phyloP scores from a whole-genome alignment of 2,888 invertebrate genomes.

The Cybosia mesomella region DNA sequence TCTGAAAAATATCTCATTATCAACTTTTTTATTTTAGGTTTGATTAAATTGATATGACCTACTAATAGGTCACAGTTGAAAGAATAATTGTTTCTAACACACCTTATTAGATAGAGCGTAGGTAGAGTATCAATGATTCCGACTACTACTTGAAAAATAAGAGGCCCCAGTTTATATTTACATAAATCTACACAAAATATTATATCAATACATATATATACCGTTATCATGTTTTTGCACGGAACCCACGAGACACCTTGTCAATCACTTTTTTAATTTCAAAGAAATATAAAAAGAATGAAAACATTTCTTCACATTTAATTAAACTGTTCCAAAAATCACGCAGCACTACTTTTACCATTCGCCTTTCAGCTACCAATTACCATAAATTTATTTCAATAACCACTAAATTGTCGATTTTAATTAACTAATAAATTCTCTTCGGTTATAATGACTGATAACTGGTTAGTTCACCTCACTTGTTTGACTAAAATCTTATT shows the following conservation, averaged over 20 bases:
- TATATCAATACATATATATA: neutral
- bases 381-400: slow-evolving; percentile 44
- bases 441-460: slow-evolving; percentile 20
- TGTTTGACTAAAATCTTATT: slow-evolving; percentile 31
- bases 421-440: slow-evolving; percentile 40
- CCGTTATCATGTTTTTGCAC: neutral
- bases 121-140: too few species aligned
- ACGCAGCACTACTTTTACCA: slow-evolving; percentile 15
- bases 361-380: slow-evolving; percentile 30
- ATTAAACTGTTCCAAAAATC: slow-evolving; percentile 19
- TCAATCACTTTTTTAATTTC: slow-evolving; percentile 1
- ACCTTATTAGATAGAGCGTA: too few species aligned
- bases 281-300: slow-evolving; percentile 5
- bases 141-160: neutral
- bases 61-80: too few species aligned
- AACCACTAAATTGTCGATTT: slow-evolving; percentile 34
- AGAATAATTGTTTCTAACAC: too few species aligned
- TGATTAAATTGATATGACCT: too few species aligned
- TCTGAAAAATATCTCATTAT: too few species aligned
- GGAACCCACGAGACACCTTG: neutral
- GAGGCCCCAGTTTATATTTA: too few species aligned
- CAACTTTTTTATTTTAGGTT: too few species aligned
- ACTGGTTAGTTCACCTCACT: slow-evolving; percentile 31
- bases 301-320: slow-evolving; percentile 9
- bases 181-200: neutral